phyloP scores from a whole-genome alignment of 2,888 invertebrate genomes.

The Zygothrica quintamaculata region DNA sequence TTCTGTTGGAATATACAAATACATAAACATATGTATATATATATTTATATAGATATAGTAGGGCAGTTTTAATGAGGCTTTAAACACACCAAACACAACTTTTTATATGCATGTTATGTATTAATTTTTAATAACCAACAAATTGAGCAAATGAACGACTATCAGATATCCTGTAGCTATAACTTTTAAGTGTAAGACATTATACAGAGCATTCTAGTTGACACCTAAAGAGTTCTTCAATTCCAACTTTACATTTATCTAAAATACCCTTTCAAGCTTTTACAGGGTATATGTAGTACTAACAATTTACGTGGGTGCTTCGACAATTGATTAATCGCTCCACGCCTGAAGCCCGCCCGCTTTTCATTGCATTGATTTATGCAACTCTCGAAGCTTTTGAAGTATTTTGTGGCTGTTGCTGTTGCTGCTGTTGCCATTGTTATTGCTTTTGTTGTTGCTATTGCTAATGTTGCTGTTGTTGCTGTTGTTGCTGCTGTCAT shows the following conservation, averaged over 20 bases:
- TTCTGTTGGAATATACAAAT: constrained; percentile 14
- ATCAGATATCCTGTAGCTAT: constrained; percentile 6
- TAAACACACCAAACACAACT: constrained; percentile 45
- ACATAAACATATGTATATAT: constrained; percentile 11
- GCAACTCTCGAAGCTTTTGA: constrained; percentile 29
- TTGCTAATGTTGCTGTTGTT: constrained; percentile 12
- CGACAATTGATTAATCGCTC: constrained; percentile 62
- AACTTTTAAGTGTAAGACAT: too few relatives aligned
- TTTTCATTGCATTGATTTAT: constrained; percentile 45
- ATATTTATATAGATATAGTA: constrained; percentile 13
- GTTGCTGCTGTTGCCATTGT: too few relatives aligned
- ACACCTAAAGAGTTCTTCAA: too few relatives aligned
- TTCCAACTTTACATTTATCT: too few relatives aligned
- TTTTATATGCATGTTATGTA: constrained; percentile 35
- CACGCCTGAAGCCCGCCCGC: constrained; percentile 30
- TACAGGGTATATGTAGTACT: constrained; percentile 14
- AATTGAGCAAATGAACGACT: constrained; percentile 5
- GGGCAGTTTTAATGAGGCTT: constrained; percentile 45
- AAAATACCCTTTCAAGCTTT: constrained; percentile 3
- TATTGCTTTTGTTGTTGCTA: constrained; percentile 10
- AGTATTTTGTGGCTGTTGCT: constrained; percentile 8
- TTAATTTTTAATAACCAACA: constrained; percentile 24
- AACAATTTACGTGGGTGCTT: constrained; percentile 56
- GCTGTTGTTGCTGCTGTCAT: constrained; percentile 29
- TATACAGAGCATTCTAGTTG: too few relatives aligned